Evolutionary conservation across 2,888 invertebrate species (phyloP), one percentile per base, ranked within the genome.

Genomic region (Noctua pronuba): DNA sequence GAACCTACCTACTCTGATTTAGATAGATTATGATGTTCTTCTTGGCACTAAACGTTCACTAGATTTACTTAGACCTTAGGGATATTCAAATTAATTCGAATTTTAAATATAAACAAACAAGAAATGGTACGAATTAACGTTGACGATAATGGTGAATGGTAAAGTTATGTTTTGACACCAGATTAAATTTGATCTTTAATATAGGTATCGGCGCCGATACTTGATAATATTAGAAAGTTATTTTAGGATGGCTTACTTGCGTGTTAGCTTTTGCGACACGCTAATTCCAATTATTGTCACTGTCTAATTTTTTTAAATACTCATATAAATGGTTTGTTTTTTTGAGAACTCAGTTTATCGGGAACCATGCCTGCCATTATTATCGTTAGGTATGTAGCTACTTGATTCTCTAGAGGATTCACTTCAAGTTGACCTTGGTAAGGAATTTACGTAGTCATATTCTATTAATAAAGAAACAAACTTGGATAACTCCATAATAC

Each of bases 401-500:
- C 31, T 35, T 31, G 2, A 41, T 41, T 75, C 28, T 58, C 24
- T 35, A 41, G 38, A 66, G 31, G n/a, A 75, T 76, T 58, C 21
- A n/a, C 46, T 55, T 65, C 41, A 67, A 49, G 24, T 84, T 67
- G 46, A 66, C 46, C n/a, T 78, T 49, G 31, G 55, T 65, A 49
- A 44, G 18, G 13, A n/a, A 52, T 69, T 80, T n/a, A 52, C 41
- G 24, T 35, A 44, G 38, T 31, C n/a, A 31, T 44, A 41, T 77
- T 60, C 31, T 31, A 10, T 84, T 62, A 71, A 16, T 55, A 49
- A 38, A 28, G 4, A 80, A 80, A 68, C 6, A 80, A 73, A 73
- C 11, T 58, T 55, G 24, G 28, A 81, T 73, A 38, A 60, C n/a
- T n/a, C n/a, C n/a, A n/a, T n/a, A n/a, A n/a, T n/a, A 80, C 64